Percentiles rank a stretch among this genome's conserved stretches.
These are phyloP conservation scores for Hydropotes inermis DNA, from an alignment of 2,113 vertebrate species.

Conservation along the genomic window DNA sequence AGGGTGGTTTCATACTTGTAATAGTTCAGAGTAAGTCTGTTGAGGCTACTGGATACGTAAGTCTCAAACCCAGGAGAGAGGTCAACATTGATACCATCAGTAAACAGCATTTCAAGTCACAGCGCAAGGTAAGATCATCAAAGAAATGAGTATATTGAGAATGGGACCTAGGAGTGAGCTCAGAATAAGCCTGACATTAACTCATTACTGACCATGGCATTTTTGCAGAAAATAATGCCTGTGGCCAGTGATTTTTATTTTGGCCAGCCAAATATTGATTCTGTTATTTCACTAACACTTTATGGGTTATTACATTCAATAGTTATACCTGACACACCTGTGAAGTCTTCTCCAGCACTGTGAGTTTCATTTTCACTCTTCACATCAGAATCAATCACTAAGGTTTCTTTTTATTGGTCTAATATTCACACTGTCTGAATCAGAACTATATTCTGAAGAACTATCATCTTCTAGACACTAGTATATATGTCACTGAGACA, in stretches of 20 bases:
- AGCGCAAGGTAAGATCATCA: background rate
- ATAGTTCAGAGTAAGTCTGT: background rate
- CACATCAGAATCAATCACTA: background rate
- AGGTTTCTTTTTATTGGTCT: background rate
- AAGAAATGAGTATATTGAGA: background rate
- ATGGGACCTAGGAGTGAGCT: background rate
- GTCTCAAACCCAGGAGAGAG: background rate
- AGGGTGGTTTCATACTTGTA: background rate
- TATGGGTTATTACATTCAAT: background rate
- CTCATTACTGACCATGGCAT: background rate
- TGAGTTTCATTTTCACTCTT: background rate
- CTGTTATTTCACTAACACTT: background rate
- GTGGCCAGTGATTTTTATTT: background rate
- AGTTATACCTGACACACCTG: background rate
- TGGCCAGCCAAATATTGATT: background rate
- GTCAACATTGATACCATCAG: accelerated
- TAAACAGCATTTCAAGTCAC: background rate
- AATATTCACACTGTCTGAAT: background rate
- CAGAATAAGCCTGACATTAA: background rate
- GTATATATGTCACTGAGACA: background rate
- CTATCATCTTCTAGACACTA: background rate
- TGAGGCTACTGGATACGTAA: background rate
- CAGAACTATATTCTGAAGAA: background rate
- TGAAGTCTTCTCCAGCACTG: background rate
- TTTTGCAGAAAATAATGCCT: background rate